Conservation (phyloP, 2,797 vertebrate species). For the Muraenolepis orangiensis region DNA sequence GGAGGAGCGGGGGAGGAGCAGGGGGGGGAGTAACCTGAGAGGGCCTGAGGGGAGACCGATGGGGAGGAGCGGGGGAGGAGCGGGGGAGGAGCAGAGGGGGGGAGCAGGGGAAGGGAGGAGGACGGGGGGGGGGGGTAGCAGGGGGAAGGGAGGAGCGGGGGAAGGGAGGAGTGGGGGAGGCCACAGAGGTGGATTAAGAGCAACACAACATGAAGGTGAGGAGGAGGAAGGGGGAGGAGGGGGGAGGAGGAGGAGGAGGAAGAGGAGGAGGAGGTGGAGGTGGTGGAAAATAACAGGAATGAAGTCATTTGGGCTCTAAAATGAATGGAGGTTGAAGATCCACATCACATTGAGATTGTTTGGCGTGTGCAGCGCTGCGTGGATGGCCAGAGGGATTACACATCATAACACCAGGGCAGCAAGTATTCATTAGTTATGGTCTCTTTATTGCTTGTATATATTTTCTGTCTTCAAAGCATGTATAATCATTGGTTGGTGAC, state of each 20-base stretch:
- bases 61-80: slow-evolving; percentile 33
- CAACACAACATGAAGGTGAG: slow-evolving; percentile 52
- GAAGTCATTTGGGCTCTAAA: background rate
- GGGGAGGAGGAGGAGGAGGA: slow-evolving; percentile 1
- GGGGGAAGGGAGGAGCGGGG: slow-evolving; percentile 22
- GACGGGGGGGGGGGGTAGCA: no score
- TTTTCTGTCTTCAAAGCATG: background rate
- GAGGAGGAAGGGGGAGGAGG: slow-evolving; percentile 7
- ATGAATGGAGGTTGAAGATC: slow-evolving; percentile 1
- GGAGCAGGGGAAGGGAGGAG: no score
- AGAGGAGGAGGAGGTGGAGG: slow-evolving; percentile 23
- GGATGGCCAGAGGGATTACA: background rate
- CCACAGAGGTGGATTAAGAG: slow-evolving; percentile 47
- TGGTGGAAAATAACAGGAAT: background rate
- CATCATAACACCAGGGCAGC: background rate
- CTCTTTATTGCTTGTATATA: background rate
- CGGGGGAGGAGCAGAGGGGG: no score
- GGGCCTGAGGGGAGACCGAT: slow-evolving; percentile 32
- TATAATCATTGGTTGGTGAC: background rate
- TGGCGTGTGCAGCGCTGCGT: background rate
- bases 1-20: slow-evolving; percentile 31
- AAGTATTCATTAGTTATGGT: background rate
- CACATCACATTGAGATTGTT: slow-evolving; percentile 4
- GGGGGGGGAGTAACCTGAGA: slow-evolving; percentile 42
- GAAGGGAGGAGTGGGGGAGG: slow-evolving; percentile 42